These are phyloP conservation scores for Cotesia vestalis DNA, from an alignment of 1,140 invertebrate species.

Conservation along the genomic window DNA sequence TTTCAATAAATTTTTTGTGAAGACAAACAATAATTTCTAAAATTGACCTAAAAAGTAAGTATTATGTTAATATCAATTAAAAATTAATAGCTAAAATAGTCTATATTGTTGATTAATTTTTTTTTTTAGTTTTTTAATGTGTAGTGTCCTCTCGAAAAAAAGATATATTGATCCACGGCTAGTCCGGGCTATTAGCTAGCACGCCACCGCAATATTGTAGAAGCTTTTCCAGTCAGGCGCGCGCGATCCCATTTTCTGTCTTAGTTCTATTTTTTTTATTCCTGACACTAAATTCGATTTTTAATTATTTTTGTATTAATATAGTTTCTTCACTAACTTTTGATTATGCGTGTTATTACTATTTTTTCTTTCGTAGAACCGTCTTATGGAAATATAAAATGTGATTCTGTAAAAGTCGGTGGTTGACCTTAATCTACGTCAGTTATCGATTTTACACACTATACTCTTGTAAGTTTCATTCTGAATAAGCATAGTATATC, in stretches of 20 bases:
- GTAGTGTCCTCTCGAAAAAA: constrained; percentile 24
- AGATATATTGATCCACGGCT: constrained; percentile 57
- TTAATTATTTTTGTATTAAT: constrained; percentile 7
- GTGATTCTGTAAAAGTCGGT: constrained; percentile 17
- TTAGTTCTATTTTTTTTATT: constrained; percentile 27
- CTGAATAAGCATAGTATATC: not conserved
- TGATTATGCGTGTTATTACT: not conserved
- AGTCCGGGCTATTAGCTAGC: constrained; percentile 58
- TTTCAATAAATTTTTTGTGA: too few relatives aligned
- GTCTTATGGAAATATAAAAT: not conserved
- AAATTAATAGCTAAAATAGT: not conserved
- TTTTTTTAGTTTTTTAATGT: constrained; percentile 27
- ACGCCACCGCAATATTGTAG: constrained; percentile 54
- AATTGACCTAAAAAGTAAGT: too few relatives aligned
- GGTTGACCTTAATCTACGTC: constrained; percentile 24
- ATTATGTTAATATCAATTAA: not conserved
- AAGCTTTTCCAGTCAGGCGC: constrained; percentile 42
- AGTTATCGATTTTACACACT: constrained; percentile 30
- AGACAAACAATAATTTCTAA: too few relatives aligned
- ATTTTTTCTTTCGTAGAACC: not conserved
- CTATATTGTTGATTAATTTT: not conserved
- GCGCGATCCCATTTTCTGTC: constrained; percentile 32
- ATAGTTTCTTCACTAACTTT: not conserved
- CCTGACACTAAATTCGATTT: constrained; percentile 10
- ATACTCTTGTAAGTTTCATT: not conserved